Evolutionary conservation across 2,888 invertebrate genomes (phyloP).

Genomic region (Subacronicta megacephala): DNA sequence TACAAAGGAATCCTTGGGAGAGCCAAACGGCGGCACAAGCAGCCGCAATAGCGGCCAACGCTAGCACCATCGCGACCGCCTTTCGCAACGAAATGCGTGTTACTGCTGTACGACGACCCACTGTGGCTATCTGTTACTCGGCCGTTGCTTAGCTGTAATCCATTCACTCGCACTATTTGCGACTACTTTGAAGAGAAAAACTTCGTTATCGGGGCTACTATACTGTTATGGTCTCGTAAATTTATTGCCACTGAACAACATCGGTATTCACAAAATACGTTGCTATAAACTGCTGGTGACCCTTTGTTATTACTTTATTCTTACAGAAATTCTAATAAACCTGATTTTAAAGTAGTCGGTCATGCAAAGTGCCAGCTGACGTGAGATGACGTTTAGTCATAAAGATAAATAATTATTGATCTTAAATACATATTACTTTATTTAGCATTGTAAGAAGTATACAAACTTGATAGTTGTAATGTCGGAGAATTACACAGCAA

Average conservation of each 20-base stretch:
- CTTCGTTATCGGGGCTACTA: slow-evolving; percentile 9
- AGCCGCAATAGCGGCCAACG: slow-evolving; percentile 77
- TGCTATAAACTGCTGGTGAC: neutral
- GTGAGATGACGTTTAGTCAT: too few species aligned
- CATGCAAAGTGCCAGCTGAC: too few species aligned
- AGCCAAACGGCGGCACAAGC: slow-evolving; percentile 83
- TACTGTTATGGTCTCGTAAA: slow-evolving; percentile 12
- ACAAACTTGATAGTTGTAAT: neutral
- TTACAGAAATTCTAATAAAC: slow-evolving; percentile 8
- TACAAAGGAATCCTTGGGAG: slow-evolving; percentile 91
- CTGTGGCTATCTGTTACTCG: slow-evolving; percentile 50
- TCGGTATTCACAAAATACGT: slow-evolving; percentile 2
- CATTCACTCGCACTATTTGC: slow-evolving; percentile 35
- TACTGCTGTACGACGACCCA: slow-evolving; percentile 74
- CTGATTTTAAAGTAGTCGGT: neutral
- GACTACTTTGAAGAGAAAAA: slow-evolving; percentile 15
- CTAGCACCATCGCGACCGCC: slow-evolving; percentile 81
- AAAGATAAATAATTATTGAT: too few species aligned
- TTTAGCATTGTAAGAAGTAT: neutral
- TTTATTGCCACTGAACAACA: slow-evolving; percentile 2
- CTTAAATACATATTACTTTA: too few species aligned
- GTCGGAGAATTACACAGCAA: slow-evolving; percentile 21
- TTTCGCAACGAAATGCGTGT: slow-evolving; percentile 86
- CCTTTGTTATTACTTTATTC: neutral
- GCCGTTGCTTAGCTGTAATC: slow-evolving; percentile 34